A percentile compares a stretch with the other conserved stretches of the same genome.
Conservation (phyloP, 1,140 invertebrate species). For the Bathynomus jamesi region DNA sequence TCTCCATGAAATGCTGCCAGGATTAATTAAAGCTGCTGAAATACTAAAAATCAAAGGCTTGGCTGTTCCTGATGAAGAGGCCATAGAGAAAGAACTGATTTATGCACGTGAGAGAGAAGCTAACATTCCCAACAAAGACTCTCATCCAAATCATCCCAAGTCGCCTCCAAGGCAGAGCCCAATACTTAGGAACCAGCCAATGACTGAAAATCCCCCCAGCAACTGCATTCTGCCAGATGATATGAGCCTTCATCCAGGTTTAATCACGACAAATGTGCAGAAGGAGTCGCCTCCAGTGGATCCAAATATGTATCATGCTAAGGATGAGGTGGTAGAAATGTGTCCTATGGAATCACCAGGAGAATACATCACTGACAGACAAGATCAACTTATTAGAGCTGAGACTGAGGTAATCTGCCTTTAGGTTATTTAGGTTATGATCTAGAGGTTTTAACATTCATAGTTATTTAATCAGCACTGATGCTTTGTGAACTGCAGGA, state of each 20-base stretch:
- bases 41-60: constrained; percentile 84
- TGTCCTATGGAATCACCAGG: background rate
- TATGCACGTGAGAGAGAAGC: background rate
- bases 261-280: no score
- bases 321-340: background rate
- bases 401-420: no score
- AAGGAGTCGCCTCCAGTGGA: no score
- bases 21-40: constrained; percentile 78
- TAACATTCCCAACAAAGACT: background rate
- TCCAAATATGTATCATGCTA: background rate
- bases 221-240: no score
- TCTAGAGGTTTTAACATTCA: no score
- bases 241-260: no score
- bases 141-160: background rate
- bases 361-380: no score
- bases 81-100: constrained; percentile 8
- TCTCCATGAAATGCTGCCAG: constrained; percentile 77
- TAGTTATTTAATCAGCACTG: no score
- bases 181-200: background rate
- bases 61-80: constrained; percentile 48
- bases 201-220: background rate
- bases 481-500: no score
- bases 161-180: background rate
- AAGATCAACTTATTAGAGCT: no score
- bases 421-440: no score